Evolutionary conservation across 2,113 vertebrate genomes (phyloP), one percentile per base, ranked within the genome.

Genomic region (Paraplagusia blochii): DNA sequence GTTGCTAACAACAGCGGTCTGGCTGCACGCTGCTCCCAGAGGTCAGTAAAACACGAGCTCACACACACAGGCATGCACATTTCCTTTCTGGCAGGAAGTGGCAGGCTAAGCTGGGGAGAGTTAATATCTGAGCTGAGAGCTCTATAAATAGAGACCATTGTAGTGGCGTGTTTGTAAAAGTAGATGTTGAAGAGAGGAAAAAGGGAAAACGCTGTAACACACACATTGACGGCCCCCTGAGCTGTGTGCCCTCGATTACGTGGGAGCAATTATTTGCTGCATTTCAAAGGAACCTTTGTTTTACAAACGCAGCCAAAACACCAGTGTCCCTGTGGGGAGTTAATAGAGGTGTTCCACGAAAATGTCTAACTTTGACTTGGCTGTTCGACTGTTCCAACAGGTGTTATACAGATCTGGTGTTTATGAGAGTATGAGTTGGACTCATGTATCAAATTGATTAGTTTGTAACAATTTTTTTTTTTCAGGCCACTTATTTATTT

Each of bases 131-230:
- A 85, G 66, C 77, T 80, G 70, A 82, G 78, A 68, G 57, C 5
- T 2, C 86, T 88, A 88, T 88, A 90, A 90, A 88, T 90, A 90
- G 86, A 63, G 66, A 59, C 64, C 63, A 84, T 88, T 88, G 85
- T 88, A 76, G 68, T 60, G 53, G 48, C n/a, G 63, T 29, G 72
- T 60, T 76, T 76, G 58, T 70, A 66, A 63, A 74, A 11, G 35
- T 38, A 46, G 79, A 76, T 61, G 44, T 33, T 51, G 53, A 67
- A 49, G 66, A 69, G 61, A 66, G 64, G 65, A 58, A 69, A 65
- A 53, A 74, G 66, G 83, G 80, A 82, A 82, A 78, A 77, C 64
- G 64, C 56, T 43, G 35, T 12, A 9, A 66, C 69, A 63, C 67
- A 69, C 61, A 75, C 62, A 76, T 81, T 71, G 61, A 77, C 71